Conservation (phyloP, 2,113 vertebrate species). For the Gila orcuttii region DNA sequence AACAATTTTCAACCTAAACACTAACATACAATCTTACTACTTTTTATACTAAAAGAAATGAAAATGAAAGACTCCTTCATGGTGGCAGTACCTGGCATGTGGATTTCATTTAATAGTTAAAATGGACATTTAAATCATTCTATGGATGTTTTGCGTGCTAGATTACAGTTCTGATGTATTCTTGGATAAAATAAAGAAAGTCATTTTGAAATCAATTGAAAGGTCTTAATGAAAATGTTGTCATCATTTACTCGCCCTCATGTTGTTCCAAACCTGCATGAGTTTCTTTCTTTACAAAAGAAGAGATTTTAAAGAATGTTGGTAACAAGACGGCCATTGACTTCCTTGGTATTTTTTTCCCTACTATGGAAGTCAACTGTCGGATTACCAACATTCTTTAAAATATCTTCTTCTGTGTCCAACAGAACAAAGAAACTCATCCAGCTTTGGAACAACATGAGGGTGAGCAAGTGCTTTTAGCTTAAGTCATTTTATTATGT, state of each 20-base stretch:
- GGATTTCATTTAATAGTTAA: background rate
- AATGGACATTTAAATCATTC: background rate
- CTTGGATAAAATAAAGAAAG: background rate
- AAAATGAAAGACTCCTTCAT: slow-evolving; percentile 8
- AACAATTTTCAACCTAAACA: background rate
- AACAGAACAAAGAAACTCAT: too few relatives aligned
- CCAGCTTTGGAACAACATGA: too few relatives aligned
- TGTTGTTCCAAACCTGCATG: background rate
- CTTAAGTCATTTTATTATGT: background rate
- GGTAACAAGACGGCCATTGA: too few relatives aligned
- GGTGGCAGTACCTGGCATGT: background rate
- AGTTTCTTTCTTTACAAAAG: background rate
- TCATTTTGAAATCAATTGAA: background rate
- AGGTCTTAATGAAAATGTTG: background rate
- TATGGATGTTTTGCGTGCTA: background rate
- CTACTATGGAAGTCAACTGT: too few relatives aligned
- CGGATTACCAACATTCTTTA: too few relatives aligned
- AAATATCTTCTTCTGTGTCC: too few relatives aligned
- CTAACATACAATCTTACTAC: background rate
- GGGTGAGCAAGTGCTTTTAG: background rate
- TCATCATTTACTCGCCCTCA: background rate
- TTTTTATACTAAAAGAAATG: too few relatives aligned
- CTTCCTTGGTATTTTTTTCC: too few relatives aligned
- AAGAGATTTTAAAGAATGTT: too few relatives aligned
- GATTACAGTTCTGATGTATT: background rate